Evolutionary conservation across 1,140 invertebrate genomes (phyloP), one percentile per base, ranked within the genome.

Genomic region (Caenorhabditis remanei): DNA sequence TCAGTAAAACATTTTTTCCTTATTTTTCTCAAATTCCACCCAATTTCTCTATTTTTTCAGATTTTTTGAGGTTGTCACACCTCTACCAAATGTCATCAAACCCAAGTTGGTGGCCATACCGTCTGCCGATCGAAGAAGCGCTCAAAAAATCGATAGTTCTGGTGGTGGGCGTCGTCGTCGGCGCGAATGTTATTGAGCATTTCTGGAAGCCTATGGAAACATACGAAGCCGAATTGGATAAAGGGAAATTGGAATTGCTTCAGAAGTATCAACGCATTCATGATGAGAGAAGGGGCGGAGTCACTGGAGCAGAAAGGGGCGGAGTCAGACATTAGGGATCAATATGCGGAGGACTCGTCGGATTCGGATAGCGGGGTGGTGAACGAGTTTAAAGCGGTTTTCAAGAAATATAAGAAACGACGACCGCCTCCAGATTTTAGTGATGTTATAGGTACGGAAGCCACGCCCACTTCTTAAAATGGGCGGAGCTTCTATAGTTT

Each of bases 101-200:
- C 50, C 87, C 87, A 6, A 53, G 55, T 11, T 88, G 87, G 87
- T 88, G 87, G 87, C 87, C 87, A 16, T 88, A 88, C 48, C 87
- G 87, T 79, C 19, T 88, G 7, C 84, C 87, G 5, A 79, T 88
- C 50, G 87, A 88, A 63, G 67, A 75, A 55, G 87, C 87, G 7
- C 24, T 88, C 53, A 88, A 85, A 67, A 88, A 88, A 48, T 63
- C 83, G n/a, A 24, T 50, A 55, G 83, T 88, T 61, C 87, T 88
- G 0, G 67, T 88, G n/a, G 24, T 83, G 8, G 87, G 87, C 32
- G 83, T 88, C 48, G 67, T 88, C 41, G 56, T 88, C 43, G 87
- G 87, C 50, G 87, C 87, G 21, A 88, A 88, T 85, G 84, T 88
- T 46, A 67, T 88, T 65, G 87, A 85, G 65, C 61, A 88, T 53